Evolutionary conservation across 2,888 invertebrate species (phyloP), one percentile per base, ranked within the genome.

Genomic region (Auanema sp.): DNA sequence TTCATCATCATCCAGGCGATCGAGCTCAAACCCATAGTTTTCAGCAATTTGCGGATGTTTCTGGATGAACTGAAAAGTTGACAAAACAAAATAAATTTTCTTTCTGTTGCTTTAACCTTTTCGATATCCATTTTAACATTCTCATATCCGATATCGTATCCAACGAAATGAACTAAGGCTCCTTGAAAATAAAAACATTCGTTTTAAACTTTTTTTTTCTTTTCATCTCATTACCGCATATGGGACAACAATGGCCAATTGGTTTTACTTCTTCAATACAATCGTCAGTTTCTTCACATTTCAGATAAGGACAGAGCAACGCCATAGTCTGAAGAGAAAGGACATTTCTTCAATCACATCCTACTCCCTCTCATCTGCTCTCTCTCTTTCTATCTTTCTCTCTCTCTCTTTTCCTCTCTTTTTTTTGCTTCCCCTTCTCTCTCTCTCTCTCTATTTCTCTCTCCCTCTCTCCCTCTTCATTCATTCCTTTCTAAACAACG

Each of bases 161-260:
- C 25, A 58, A 23, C 40, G 47, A 33, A 58, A 58, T 16, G 23
- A 58, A 58, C 50, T 49, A 58, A 58, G 47, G 52, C 50, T 59
- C 21, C 18, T 58, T 42, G 14, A 47, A 42, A 16, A 18, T 8
- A 55, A 55, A 18, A 16, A 58, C 12, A 23, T 16, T 58, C 49
- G 33, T 58, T 58, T 58, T 47, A 18, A 58, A 18, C 2, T 47
- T 43, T 41, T 16, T n/a, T 21, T 47, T 21, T 18, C 21, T 18
- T 24, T 53, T 53, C 21, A 53, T 16, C 18, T 53, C n/a, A 21
- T 42, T 18, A 70, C 70, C 75, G 55, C 75, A 75, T 24, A 69
- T 50, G n/a, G 64, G 54, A 56, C 75, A 75, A 55, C 75, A 75
- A 58, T 72, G 72, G 10, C 75, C 75, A 23, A 64, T 61, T 2